Conservation (phyloP, 1,140 invertebrate genomes). For the Orchesella cincta region DNA sequence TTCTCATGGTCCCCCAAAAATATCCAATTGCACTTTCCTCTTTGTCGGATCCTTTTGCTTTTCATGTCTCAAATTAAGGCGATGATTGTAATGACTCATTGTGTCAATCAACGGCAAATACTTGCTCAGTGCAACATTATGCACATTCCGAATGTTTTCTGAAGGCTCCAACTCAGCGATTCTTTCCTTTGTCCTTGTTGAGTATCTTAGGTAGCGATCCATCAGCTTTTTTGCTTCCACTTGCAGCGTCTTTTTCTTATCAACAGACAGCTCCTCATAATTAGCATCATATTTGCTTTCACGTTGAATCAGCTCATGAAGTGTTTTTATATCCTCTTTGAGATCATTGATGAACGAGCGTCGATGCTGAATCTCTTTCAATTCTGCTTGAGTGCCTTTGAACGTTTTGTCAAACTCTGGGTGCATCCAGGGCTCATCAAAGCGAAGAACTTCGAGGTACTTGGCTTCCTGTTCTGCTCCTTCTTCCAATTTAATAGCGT, state of each 20-base stretch:
- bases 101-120: conserved; percentile 3
- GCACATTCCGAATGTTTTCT: background rate
- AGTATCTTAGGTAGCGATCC: background rate
- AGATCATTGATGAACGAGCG: background rate
- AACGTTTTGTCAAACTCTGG: background rate
- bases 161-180: conserved; percentile 12
- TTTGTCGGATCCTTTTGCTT: background rate
- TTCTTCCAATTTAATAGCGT: background rate
- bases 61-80: conserved; percentile 10
- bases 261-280: background rate
- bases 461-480: background rate
- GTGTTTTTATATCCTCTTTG: background rate
- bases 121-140: background rate
- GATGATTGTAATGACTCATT: conserved; percentile 24
- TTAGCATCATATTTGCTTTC: background rate
- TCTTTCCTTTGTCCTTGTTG: background rate
- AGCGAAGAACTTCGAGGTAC: background rate
- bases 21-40: background rate
- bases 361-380: background rate
- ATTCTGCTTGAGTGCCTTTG: background rate
- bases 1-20: background rate
- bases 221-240: background rate
- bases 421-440: conserved; percentile 16
- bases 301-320: background rate
- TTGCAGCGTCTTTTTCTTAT: background rate